Evolutionary conservation across 2,113 vertebrate species (phyloP).

Genomic region (Neotoma lepida): DNA sequence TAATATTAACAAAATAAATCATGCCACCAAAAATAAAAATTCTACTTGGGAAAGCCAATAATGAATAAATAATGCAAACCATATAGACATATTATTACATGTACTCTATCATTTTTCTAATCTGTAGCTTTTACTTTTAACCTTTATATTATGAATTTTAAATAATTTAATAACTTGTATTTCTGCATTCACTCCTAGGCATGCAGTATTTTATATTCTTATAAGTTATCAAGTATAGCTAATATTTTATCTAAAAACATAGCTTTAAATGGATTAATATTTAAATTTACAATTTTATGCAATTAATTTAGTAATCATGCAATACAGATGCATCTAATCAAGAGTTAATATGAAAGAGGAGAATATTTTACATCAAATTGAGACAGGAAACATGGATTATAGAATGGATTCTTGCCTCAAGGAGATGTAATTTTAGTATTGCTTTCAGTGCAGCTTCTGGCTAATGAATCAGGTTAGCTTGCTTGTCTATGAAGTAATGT

Average conservation of each 20-base stretch:
- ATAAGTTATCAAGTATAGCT: slow-evolving; percentile 55
- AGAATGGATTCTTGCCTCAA: slow-evolving; percentile 65
- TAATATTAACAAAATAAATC: slow-evolving; percentile 53
- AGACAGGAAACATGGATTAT: slow-evolving; percentile 59
- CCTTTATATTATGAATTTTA: slow-evolving; percentile 70
- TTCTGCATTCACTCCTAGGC: slow-evolving; percentile 64
- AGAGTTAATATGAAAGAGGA: slow-evolving; percentile 60
- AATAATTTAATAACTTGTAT: slow-evolving; percentile 42
- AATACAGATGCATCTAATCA: slow-evolving; percentile 66
- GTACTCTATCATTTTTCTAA: slow-evolving; percentile 63
- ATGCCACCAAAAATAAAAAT: slow-evolving; percentile 28
- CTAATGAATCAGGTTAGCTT: slow-evolving; percentile 63
- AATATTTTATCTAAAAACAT: slow-evolving; percentile 68
- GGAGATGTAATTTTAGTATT: slow-evolving; percentile 52
- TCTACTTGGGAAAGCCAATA: slow-evolving; percentile 60
- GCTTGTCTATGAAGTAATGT: slow-evolving; percentile 71
- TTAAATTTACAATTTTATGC: slow-evolving; percentile 70
- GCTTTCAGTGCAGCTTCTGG: slow-evolving; percentile 67
- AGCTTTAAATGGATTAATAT: slow-evolving; percentile 35
- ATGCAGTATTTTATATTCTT: slow-evolving; percentile 73
- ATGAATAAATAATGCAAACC: slow-evolving; percentile 51
- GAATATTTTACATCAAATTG: slow-evolving; percentile 70
- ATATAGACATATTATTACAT: slow-evolving; percentile 49
- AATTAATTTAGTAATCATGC: slow-evolving; percentile 67
- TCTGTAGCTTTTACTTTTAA: slow-evolving; percentile 37